These are phyloP conservation scores for Scaptomyza flava DNA, from an alignment of 2,888 invertebrate species.

Conservation along the genomic window DNA sequence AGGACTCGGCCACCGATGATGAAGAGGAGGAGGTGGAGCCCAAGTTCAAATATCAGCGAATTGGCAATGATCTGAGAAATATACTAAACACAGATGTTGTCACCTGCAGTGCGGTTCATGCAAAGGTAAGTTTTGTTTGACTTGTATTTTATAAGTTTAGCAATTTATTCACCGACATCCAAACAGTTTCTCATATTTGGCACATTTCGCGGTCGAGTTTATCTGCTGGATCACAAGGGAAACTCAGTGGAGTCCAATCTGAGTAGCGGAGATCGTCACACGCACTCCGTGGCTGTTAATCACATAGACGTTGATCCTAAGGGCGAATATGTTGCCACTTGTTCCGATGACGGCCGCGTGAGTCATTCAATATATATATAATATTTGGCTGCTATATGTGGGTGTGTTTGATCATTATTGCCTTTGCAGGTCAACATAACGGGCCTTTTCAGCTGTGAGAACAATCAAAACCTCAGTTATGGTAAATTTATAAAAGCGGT, in stretches of 20 bases:
- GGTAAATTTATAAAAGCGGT: conserved; percentile 94
- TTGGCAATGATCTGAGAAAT: conserved; percentile 93
- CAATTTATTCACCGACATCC: background rate
- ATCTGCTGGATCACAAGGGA: conserved; percentile 96
- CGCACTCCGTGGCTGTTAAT: conserved; percentile 95
- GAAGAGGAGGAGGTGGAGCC: conserved; percentile 90
- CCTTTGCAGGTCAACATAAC: conserved; percentile 89
- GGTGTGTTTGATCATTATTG: background rate
- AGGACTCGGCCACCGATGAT: conserved; percentile 78
- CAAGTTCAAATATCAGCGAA: conserved; percentile 94
- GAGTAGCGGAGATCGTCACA: conserved; percentile 85
- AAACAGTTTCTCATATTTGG: conserved; percentile 94
- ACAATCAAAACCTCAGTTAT: conserved; percentile 91
- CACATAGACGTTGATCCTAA: conserved; percentile 96
- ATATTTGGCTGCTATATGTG: background rate
- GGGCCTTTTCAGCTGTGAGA: conserved; percentile 93
- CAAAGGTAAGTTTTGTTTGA: conserved; percentile 87
- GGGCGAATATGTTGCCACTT: conserved; percentile 97
- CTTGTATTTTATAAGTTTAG: background rate
- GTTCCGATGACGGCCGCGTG: conserved; percentile 95
- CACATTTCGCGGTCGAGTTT: conserved; percentile 95
- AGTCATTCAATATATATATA: too few relatives aligned
- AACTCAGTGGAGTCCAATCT: conserved; percentile 88
- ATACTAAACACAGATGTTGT: conserved; percentile 93
- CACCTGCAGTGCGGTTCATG: conserved; percentile 96